Conservation (phyloP, 64 coral and sea anemone genomes). For the Acropora yongei region DNA sequence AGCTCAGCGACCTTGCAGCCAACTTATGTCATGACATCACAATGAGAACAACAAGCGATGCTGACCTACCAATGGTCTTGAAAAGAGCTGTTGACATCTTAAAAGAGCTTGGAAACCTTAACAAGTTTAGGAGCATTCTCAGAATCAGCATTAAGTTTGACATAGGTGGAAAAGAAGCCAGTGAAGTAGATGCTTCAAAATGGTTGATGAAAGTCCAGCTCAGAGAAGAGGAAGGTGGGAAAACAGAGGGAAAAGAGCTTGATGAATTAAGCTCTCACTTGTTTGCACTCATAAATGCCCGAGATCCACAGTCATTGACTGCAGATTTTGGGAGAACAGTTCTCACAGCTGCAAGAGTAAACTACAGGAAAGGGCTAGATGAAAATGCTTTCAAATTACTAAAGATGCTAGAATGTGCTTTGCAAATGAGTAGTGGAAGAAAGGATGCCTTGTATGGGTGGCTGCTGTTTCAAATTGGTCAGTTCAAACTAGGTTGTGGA, state of each 20-base stretch:
- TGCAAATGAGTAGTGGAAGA: not conserved
- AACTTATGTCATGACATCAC: not conserved
- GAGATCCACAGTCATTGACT: not conserved
- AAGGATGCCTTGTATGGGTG: not conserved
- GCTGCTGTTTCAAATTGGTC: slow-evolving; percentile 16
- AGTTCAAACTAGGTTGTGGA: not conserved
- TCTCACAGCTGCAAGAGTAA: not conserved
- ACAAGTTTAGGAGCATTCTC: not conserved
- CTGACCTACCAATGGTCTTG: not conserved
- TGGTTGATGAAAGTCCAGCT: slow-evolving; percentile 12
- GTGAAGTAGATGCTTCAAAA: not conserved
- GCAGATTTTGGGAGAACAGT: slow-evolving; percentile 4
- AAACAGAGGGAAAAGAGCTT: not conserved
- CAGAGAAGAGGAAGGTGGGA: not conserved
- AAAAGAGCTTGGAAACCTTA: not conserved
- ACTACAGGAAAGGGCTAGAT: not conserved
- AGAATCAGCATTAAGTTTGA: not conserved
- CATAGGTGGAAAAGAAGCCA: not conserved
- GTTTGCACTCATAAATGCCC: not conserved
- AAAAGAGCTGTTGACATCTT: not conserved
- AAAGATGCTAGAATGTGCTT: not conserved
- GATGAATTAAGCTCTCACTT: not conserved
- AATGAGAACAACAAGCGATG: not conserved
- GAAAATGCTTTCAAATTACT: not conserved
- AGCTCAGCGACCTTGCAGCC: not conserved